Evolutionary conservation across 2,888 invertebrate species (phyloP), one percentile per base, ranked within the genome.

Genomic region (Penaeus monodon): DNA sequence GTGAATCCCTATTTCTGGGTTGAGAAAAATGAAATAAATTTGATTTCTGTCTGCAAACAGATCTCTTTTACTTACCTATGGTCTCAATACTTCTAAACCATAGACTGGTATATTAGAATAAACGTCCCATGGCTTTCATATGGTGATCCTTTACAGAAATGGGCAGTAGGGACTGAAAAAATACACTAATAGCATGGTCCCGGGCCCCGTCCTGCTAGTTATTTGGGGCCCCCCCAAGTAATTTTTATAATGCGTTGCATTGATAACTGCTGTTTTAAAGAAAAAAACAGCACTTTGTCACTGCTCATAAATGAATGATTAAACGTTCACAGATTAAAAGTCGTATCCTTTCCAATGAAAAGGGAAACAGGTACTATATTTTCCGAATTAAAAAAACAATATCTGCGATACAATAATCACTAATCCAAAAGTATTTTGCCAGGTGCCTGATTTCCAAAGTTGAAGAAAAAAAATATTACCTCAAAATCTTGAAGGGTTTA

Each of bases 111-210:
- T 87, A 73, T 84, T 86, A 17, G 84, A 49, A 90, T 27, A 10
- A 87, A 49, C 88, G 84, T 27, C 87, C 85, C 80, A 90, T 66
- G 29, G 90, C 90, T 88, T 38, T 88, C 88, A 83, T 88, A 87
- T 24, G 90, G 87, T 68, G 87, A 88, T 20, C 90, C 66, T 78
- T 83, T 27, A 88, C 85, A 73, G 86, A 81, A 90, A 90, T 29
- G 87, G 88, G 68, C 90, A 90, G 49, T 85, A 85, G 7, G 84
- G 87, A 33, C 90, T 90, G 87, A 85, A 90, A 83, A 90, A 90
- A 64, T 88, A 90, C 33, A 90, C 76, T 44, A 81, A 29, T 76
- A 66, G 66, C 90, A 90, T 64, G 86, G 74, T 2, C 84, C 85
- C n/a, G n/a, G n/a, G 85, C 65, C 20, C 64, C 49, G 90, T 70